phyloP scores from a whole-genome alignment of 2,888 invertebrate species.

The Yponomeuta plumbellus region DNA sequence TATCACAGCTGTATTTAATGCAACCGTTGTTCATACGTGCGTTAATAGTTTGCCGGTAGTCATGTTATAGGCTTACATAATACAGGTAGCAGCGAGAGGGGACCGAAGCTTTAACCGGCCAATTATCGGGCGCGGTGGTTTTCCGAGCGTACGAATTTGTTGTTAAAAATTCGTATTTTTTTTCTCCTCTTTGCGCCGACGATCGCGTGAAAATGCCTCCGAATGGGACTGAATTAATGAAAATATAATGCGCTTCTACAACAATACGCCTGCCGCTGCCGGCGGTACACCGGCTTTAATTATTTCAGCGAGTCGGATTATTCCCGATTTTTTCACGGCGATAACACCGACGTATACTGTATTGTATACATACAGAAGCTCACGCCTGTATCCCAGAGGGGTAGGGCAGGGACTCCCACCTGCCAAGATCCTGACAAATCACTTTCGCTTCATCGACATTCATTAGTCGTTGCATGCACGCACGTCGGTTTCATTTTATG shows the following conservation, averaged over 20 bases:
- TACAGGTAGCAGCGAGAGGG: too few relatives aligned
- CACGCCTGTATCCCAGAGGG: too few relatives aligned
- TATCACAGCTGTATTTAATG: neutral
- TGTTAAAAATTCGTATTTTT: neutral
- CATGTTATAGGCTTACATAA: too few relatives aligned
- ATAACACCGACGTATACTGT: too few relatives aligned
- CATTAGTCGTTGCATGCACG: too few relatives aligned
- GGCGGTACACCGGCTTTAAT: neutral
- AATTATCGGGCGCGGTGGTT: conserved; percentile 12
- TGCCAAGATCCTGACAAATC: too few relatives aligned
- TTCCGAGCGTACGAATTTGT: conserved; percentile 1
- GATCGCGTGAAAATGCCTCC: neutral
- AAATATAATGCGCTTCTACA: neutral
- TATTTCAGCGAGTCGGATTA: neutral
- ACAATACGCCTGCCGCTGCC: neutral
- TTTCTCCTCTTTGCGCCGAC: neutral
- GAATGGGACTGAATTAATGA: neutral
- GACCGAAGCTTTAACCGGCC: conserved; percentile 7
- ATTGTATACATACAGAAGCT: too few relatives aligned
- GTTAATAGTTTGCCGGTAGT: neutral
- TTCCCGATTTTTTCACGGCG: too few relatives aligned
- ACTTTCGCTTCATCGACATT: too few relatives aligned
- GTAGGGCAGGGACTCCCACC: too few relatives aligned
- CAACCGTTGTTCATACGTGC: neutral
- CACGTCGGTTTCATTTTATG: too few relatives aligned